Evolutionary conservation across 2,888 invertebrate genomes (phyloP).

Genomic region (Pimpla rufipes): DNA sequence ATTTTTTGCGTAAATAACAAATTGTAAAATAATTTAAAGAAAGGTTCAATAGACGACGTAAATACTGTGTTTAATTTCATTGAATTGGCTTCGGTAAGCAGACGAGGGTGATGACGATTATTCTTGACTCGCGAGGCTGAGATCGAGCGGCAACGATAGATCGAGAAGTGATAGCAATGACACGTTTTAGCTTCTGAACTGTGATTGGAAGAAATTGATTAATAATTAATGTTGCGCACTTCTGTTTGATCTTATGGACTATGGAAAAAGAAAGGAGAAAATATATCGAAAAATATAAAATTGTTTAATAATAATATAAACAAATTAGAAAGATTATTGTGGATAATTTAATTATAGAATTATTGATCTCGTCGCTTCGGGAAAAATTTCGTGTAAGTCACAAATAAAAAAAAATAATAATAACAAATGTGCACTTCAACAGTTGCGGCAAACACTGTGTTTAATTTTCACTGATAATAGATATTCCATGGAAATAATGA

Average conservation of each 20-base stretch:
- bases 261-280: not conserved
- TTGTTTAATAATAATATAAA: no score
- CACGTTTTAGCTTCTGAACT: not conserved
- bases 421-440: not conserved
- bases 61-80: no score
- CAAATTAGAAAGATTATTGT: no score
- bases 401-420: not conserved
- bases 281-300: no score
- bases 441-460: not conserved
- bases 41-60: no score
- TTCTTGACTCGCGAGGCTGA: not conserved
- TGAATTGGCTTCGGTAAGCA: no score
- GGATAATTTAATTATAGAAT: no score
- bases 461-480: not conserved
- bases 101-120: conserved; percentile 2
- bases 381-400: not conserved
- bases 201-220: no score
- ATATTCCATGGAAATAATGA: not conserved
- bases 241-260: not conserved
- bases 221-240: not conserved
- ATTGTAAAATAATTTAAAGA: no score
- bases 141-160: not conserved
- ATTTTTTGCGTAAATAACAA: no score
- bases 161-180: not conserved
- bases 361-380: no score